A percentile compares a stretch with the other conserved stretches of the same genome.
Evolutionary conservation across 1,140 invertebrate genomes (phyloP).

Genomic region (Megalonaias nervosa): DNA sequence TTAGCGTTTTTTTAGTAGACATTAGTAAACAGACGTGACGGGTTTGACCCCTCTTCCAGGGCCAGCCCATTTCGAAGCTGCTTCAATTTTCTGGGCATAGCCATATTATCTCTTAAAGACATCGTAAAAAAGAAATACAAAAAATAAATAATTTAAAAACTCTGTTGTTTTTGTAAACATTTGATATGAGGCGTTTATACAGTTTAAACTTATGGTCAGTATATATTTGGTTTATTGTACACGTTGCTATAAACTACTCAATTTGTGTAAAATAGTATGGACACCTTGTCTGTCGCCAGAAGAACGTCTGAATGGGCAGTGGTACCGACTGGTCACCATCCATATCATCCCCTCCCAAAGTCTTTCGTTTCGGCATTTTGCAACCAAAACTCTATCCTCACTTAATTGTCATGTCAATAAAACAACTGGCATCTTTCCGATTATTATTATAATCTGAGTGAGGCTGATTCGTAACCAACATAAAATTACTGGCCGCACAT

Average conservation of each 20-base stretch:
- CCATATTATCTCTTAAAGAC: conserved; percentile 11
- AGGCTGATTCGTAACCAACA: too few relatives aligned
- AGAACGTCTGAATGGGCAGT: conserved; percentile 97
- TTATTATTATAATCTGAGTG: too few relatives aligned
- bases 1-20: too few relatives aligned
- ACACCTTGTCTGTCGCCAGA: conserved; percentile 96
- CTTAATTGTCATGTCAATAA: too few relatives aligned
- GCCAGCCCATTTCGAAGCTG: too few relatives aligned
- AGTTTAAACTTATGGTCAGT: background rate
- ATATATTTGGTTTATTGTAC: background rate
- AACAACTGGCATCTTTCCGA: too few relatives aligned
- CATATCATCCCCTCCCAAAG: conserved; percentile 53
- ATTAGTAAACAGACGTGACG: too few relatives aligned
- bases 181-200: background rate
- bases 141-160: background rate
- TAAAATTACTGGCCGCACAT: too few relatives aligned
- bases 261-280: conserved; percentile 18
- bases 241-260: conserved; percentile 6
- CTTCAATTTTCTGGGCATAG: too few relatives aligned
- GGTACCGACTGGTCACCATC: conserved; percentile 82
- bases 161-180: background rate
- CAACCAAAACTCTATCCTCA: background rate
- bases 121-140: conserved; percentile 6
- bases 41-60: too few relatives aligned
- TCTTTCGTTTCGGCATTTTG: conserved; percentile 62